These are phyloP conservation scores for Anoplopoma fimbria DNA, from an alignment of 2,113 vertebrate species.

Conservation along the genomic window DNA sequence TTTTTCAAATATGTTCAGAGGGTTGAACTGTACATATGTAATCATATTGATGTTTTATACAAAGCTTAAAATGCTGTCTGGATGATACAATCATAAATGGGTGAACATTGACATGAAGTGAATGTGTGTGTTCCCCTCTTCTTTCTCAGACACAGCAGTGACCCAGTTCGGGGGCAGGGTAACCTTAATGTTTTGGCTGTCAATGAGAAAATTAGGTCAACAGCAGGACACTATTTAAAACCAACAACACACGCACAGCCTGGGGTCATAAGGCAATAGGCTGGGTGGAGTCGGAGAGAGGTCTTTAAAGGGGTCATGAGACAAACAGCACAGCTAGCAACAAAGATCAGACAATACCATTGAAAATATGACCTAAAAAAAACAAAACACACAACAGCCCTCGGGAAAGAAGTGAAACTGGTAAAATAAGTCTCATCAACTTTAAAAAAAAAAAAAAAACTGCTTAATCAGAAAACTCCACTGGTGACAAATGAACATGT, in stretches of 20 bases:
- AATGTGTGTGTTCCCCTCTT: neutral
- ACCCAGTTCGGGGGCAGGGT: constrained; percentile 40
- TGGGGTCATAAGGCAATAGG: constrained; percentile 47
- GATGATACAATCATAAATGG: neutral
- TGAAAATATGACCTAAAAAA: neutral
- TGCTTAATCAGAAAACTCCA: neutral
- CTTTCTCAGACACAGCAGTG: constrained; percentile 22
- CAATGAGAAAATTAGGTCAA: constrained; percentile 59
- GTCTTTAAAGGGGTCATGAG: constrained; percentile 38
- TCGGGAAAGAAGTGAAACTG: neutral
- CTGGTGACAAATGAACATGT: neutral
- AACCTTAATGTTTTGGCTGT: constrained; percentile 54
- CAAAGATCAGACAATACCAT: neutral
- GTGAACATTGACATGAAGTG: neutral
- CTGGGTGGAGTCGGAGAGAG: neutral
- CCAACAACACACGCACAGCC: constrained; percentile 32
- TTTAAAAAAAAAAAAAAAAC: too few species aligned
- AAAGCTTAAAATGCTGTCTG: neutral
- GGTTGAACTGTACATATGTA: neutral
- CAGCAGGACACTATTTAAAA: constrained; percentile 51
- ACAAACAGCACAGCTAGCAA: constrained; percentile 28
- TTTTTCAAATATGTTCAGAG: neutral
- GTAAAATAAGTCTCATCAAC: neutral
- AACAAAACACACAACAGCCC: neutral
- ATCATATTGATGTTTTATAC: neutral